These are phyloP conservation scores for Cebus imitator DNA, from an alignment of 2,113 vertebrate genomes.

Conservation along the genomic window DNA sequence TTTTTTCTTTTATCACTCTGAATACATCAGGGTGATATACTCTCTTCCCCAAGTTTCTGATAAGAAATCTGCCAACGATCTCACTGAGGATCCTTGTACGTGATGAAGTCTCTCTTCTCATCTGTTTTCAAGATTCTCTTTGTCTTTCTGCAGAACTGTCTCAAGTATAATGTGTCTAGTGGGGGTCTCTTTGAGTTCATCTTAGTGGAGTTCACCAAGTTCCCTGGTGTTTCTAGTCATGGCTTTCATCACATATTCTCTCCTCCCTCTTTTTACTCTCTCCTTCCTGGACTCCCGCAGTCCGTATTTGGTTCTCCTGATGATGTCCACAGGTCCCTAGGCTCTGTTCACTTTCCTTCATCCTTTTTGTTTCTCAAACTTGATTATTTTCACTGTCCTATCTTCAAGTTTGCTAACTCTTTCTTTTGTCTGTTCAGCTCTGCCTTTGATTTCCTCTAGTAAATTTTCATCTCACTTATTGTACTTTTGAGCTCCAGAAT, in stretches of 20 bases:
- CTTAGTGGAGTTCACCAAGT: no score
- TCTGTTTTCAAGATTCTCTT: background rate
- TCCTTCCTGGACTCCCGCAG: background rate
- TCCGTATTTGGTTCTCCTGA: background rate
- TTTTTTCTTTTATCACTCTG: background rate
- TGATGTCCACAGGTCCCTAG: background rate
- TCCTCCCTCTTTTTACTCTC: background rate
- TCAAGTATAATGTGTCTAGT: no score
- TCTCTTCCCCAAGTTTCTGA: background rate
- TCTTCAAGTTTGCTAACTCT: background rate
- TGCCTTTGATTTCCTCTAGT: background rate
- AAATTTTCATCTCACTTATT: background rate
- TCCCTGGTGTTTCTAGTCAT: background rate
- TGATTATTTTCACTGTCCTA: background rate
- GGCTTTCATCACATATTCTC: background rate
- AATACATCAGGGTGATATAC: background rate
- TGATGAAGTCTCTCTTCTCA: background rate
- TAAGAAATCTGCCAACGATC: rapidly evolving
- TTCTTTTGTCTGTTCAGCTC: background rate
- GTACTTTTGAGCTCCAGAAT: background rate
- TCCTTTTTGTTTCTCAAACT: background rate
- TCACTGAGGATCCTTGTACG: background rate
- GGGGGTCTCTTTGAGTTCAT: background rate
- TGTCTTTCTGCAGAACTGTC: background rate
- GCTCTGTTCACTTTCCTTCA: background rate